Conservation (phyloP, 2,888 invertebrate genomes). For the Tupiocoris notatus region DNA sequence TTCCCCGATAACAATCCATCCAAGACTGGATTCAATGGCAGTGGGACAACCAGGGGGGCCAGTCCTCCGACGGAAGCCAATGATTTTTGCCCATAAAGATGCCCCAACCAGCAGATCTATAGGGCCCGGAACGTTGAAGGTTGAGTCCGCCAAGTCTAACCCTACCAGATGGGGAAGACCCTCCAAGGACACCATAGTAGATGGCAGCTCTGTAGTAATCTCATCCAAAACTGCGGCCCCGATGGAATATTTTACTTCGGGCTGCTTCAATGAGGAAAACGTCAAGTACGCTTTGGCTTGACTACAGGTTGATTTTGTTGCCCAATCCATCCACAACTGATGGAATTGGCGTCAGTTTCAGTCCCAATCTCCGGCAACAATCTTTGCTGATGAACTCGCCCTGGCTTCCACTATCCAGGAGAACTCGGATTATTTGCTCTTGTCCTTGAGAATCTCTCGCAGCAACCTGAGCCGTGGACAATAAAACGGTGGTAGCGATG, state of each 20-base stretch:
- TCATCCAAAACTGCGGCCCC: background rate
- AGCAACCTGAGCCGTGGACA: too few species aligned
- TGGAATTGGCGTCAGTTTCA: too few species aligned
- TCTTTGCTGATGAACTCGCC: too few species aligned
- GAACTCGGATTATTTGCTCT: too few species aligned
- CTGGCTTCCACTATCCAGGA: too few species aligned
- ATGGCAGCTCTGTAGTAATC: background rate
- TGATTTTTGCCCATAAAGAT: background rate
- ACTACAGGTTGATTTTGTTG: background rate
- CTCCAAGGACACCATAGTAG: background rate
- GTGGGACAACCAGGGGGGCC: background rate
- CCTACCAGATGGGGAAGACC: background rate
- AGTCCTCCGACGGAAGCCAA: background rate
- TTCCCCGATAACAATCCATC: slow-evolving; percentile 1
- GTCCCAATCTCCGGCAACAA: too few species aligned
- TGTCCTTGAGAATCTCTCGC: too few species aligned
- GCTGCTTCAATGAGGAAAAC: background rate
- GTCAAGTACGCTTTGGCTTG: background rate
- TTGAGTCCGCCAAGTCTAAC: slow-evolving; percentile 8
- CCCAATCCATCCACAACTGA: background rate
- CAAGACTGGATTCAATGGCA: background rate
- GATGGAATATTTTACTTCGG: background rate
- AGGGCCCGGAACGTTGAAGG: background rate
- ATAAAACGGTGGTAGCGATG: too few species aligned
- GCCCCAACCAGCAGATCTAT: slow-evolving; percentile 4